Conservation (phyloP, 2,797 vertebrate species). For the Erpetoichthys calabaricus region DNA sequence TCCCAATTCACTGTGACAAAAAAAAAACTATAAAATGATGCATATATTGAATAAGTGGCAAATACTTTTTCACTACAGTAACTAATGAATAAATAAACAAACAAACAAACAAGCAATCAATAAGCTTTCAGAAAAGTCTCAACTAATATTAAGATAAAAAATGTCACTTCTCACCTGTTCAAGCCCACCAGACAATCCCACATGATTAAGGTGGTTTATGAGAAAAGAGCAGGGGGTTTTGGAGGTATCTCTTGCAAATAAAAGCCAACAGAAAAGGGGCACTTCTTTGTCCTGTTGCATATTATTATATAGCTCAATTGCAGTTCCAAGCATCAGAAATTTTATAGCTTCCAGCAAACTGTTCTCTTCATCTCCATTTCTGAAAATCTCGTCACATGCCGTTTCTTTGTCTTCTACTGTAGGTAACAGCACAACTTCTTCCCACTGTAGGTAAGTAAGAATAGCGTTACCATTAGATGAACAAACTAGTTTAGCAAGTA, state of each 20-base stretch:
- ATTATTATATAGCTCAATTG: constrained; percentile 61
- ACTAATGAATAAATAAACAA: too few relatives aligned
- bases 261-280: constrained; percentile 84
- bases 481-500: too few relatives aligned
- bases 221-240: constrained; percentile 72
- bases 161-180: constrained; percentile 69
- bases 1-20: too few relatives aligned
- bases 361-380: constrained; percentile 75
- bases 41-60: too few relatives aligned
- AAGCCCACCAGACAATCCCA: constrained; percentile 81
- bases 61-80: too few relatives aligned
- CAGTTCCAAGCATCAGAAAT: constrained; percentile 79
- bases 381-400: constrained; percentile 71
- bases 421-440: constrained; percentile 48
- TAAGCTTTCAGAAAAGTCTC: too few relatives aligned
- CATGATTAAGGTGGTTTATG: constrained; percentile 80
- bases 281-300: constrained; percentile 65
- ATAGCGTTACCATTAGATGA: too few relatives aligned
- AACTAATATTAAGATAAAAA: too few relatives aligned
- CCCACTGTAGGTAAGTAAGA: constrained; percentile 53
- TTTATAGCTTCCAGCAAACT: constrained; percentile 85
- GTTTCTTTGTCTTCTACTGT: constrained; percentile 46
- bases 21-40: too few relatives aligned
- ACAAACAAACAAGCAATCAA: too few relatives aligned
- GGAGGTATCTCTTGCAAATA: constrained; percentile 87